These are phyloP conservation scores for Xenus cinereus DNA, from an alignment of 2,113 vertebrate species.

Conservation along the genomic window DNA sequence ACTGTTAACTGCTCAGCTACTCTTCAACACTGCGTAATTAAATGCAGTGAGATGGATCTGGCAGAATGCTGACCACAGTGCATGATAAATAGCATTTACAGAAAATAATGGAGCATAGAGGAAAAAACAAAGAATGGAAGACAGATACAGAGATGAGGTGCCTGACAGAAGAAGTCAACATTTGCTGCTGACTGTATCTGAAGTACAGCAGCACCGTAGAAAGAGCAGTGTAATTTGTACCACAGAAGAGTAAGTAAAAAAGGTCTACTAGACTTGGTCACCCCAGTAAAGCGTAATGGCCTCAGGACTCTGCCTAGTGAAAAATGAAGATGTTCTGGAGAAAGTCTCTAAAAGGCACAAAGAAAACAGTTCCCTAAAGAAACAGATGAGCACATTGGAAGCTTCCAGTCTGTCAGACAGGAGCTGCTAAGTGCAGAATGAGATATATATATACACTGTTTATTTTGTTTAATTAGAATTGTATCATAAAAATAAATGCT, in stretches of 20 bases:
- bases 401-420: not conserved
- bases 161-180: not conserved
- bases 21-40: conserved; percentile 24
- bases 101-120: not conserved
- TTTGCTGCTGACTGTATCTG: not conserved
- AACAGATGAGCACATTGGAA: not conserved
- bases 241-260: not conserved
- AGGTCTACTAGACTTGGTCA: not conserved
- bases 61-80: conserved; percentile 20
- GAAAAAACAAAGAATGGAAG: not conserved
- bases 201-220: not conserved
- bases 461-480: not conserved
- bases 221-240: not conserved
- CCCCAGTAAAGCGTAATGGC: not conserved
- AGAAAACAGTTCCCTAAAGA: not conserved
- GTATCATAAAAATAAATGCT: not conserved
- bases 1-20: conserved; percentile 15
- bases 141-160: not conserved
- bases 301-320: not conserved
- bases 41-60: conserved; percentile 33
- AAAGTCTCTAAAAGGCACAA: not conserved
- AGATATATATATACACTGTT: not conserved
- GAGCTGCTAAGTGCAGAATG: not conserved
- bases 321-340: not conserved
- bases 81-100: not conserved